phyloP scores from a whole-genome alignment of 1,140 invertebrate species.

The Lucilia cuprina region DNA sequence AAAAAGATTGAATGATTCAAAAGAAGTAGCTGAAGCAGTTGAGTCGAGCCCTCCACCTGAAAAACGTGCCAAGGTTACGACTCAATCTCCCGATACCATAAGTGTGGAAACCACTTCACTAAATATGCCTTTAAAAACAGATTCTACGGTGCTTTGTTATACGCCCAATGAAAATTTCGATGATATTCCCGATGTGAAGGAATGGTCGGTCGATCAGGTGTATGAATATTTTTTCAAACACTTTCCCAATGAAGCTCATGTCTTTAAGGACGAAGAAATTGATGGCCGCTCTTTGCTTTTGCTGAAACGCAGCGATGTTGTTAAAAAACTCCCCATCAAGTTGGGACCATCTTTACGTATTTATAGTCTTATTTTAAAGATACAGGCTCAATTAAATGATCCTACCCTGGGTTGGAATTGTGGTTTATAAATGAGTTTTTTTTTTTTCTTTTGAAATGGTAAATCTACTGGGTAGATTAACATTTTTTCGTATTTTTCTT shows the following conservation, averaged over 20 bases:
- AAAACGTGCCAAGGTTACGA: slow-evolving; percentile 2
- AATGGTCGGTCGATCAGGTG: slow-evolving; percentile 54
- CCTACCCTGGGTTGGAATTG: slow-evolving; percentile 40
- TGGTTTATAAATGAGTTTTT: slow-evolving; percentile 6
- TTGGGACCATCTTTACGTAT: slow-evolving; percentile 55
- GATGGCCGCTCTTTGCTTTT: slow-evolving; percentile 55
- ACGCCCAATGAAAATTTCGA: slow-evolving; percentile 37
- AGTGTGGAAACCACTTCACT: not conserved
- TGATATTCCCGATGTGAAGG: slow-evolving; percentile 38
- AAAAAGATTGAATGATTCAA: not conserved
- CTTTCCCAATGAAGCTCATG: slow-evolving; percentile 51
- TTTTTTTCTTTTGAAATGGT: not conserved
- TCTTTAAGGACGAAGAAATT: slow-evolving; percentile 53
- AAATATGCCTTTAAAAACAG: not conserved
- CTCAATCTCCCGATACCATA: not conserved
- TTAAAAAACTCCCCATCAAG: slow-evolving; percentile 53
- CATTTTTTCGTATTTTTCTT: not conserved
- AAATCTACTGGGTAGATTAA: not conserved
- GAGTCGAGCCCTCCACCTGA: not conserved
- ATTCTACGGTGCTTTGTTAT: slow-evolving; percentile 13
- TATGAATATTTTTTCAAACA: slow-evolving; percentile 43
- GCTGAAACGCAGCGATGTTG: slow-evolving; percentile 52
- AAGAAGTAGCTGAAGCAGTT: not conserved
- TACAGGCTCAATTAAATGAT: slow-evolving; percentile 48
- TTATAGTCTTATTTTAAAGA: slow-evolving; percentile 47